These are phyloP conservation scores for Sander lucioperca DNA, from an alignment of 2,113 vertebrate species.

Conservation along the genomic window DNA sequence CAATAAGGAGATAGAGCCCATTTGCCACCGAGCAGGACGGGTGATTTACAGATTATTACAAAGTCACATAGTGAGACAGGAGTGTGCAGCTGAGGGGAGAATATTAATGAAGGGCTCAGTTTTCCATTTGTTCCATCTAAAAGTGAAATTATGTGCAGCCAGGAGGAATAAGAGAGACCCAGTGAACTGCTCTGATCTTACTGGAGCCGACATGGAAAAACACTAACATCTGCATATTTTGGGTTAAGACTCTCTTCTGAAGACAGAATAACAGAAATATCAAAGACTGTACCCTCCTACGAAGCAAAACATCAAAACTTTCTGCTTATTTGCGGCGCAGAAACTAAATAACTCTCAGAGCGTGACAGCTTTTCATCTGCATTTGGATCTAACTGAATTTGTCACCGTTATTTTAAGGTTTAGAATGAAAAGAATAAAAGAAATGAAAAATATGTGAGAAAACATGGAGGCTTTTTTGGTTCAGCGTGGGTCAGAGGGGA, in stretches of 20 bases:
- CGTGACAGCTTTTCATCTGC: constrained; percentile 27
- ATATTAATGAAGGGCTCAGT: constrained; percentile 45
- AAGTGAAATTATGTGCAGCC: constrained; percentile 10
- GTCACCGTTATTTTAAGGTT: constrained; percentile 1
- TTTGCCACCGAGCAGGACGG: constrained; percentile 28
- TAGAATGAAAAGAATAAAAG: neutral
- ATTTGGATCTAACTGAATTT: constrained; percentile 9
- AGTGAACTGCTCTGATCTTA: neutral
- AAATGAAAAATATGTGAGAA: constrained; percentile 3
- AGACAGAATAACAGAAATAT: neutral
- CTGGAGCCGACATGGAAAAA: constrained; percentile 13
- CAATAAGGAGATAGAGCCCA: constrained; percentile 19
- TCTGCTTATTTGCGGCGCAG: neutral
- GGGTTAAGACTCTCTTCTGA: neutral
- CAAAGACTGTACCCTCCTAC: constrained; percentile 7
- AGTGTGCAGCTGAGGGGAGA: constrained; percentile 19
- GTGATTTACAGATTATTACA: constrained; percentile 52
- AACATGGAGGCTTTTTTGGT: constrained; percentile 8
- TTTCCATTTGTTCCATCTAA: constrained; percentile 38
- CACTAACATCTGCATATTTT: constrained; percentile 6
- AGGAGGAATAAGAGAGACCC: neutral
- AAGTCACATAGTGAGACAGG: constrained; percentile 40
- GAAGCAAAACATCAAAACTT: constrained; percentile 10
- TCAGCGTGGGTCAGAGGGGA: constrained; percentile 19
- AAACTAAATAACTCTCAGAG: neutral